phyloP scores from a whole-genome alignment of 2,888 invertebrate genomes.

The Formica aserva region DNA sequence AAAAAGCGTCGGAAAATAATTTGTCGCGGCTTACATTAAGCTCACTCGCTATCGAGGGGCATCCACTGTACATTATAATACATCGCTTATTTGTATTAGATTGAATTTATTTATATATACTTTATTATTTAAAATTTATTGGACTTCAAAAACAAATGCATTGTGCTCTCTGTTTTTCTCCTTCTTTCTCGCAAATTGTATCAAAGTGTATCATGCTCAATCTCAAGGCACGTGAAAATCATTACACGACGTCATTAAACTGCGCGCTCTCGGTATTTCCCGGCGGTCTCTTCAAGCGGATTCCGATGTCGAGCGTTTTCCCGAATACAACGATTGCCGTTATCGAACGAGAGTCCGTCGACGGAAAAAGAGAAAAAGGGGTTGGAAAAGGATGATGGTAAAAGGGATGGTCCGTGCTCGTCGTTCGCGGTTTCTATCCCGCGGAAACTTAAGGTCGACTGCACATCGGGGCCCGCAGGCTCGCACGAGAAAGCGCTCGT shows the following conservation, averaged over 20 bases:
- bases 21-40: slow-evolving; percentile 13
- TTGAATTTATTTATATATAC: slow-evolving; percentile 13
- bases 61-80: background rate
- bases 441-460: slow-evolving; percentile 64
- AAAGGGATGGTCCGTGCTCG: slow-evolving; percentile 41
- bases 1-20: slow-evolving; percentile 14
- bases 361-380: background rate
- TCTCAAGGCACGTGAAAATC: slow-evolving; percentile 25
- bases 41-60: background rate
- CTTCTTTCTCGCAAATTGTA: background rate
- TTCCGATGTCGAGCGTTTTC: slow-evolving; percentile 45
- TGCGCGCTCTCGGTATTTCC: slow-evolving; percentile 33
- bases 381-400: background rate
- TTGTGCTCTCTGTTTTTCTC: background rate
- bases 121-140: background rate
- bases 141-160: background rate
- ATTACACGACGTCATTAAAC: slow-evolving; percentile 36
- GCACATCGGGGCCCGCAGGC: slow-evolving; percentile 51
- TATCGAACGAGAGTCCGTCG: slow-evolving; percentile 54
- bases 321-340: slow-evolving; percentile 49
- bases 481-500: slow-evolving; percentile 70
- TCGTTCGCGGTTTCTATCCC: slow-evolving; percentile 58
- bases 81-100: background rate
- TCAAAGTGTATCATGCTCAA: background rate
- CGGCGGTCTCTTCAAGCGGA: slow-evolving; percentile 40